Percentiles rank a stretch among this genome's conserved stretches.
Conservation (phyloP, 1,140 invertebrate genomes). For the Ceratosolen solmsi region DNA sequence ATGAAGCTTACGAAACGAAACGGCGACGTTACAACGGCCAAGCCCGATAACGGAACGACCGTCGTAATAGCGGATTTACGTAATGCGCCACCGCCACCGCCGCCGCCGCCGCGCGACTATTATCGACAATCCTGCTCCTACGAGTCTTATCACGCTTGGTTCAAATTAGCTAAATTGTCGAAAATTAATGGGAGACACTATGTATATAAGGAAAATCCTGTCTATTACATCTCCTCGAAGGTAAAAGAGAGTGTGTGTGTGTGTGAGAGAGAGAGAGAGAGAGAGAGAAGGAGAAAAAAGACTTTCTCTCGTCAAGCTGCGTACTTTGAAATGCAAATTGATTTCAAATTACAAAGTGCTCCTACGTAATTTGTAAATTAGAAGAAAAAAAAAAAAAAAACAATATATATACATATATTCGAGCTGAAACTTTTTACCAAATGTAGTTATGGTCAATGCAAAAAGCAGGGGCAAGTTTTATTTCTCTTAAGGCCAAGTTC, state of each 20-base stretch:
- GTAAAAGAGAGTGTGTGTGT: too few species aligned
- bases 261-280: too few species aligned
- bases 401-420: not conserved
- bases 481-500: conserved; percentile 2
- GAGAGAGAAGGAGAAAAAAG: too few species aligned
- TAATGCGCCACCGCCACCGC: not conserved
- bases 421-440: not conserved
- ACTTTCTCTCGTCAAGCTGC: not conserved
- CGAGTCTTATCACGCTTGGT: not conserved
- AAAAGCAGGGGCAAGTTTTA: not conserved
- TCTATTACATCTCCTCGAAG: too few species aligned
- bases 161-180: too few species aligned
- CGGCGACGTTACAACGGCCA: not conserved
- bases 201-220: not conserved
- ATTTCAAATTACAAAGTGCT: not conserved
- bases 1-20: conserved; percentile 11
- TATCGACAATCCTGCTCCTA: not conserved
- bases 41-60: not conserved
- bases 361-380: too few species aligned
- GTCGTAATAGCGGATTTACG: not conserved
- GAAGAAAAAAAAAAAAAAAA: too few species aligned
- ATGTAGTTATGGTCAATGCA: not conserved
- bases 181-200: too few species aligned
- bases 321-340: not conserved
- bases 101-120: too few species aligned